Conservation (phyloP, 2,113 vertebrate genomes). For the Calidris pygmaea region DNA sequence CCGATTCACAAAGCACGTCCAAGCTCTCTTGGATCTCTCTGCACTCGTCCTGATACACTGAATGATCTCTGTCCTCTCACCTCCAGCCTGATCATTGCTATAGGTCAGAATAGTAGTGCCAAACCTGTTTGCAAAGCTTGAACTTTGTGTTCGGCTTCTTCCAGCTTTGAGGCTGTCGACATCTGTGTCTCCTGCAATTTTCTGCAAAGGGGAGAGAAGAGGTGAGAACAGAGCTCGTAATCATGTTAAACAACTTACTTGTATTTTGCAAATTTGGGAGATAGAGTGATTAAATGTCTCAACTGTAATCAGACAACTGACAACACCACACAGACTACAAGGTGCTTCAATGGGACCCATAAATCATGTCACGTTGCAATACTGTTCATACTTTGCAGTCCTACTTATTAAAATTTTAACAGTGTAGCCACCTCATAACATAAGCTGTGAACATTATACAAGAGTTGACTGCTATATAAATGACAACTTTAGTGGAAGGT, state of each 20-base stretch:
- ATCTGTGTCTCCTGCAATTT: conserved; percentile 94
- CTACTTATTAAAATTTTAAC: conserved; percentile 31
- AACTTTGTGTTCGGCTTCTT: conserved; percentile 93
- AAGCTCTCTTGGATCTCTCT: not conserved
- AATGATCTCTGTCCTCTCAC: not conserved
- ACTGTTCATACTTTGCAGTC: not conserved
- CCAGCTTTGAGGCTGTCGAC: conserved; percentile 91
- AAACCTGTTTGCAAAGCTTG: conserved; percentile 95
- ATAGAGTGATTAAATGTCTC: not conserved
- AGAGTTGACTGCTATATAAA: conserved; percentile 13
- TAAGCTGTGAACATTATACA: conserved; percentile 29
- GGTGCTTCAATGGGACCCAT: not conserved
- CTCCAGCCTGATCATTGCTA: not conserved
- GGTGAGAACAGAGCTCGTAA: conserved; percentile 1
- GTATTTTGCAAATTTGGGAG: not conserved
- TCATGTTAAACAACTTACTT: not conserved
- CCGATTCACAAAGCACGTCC: not conserved
- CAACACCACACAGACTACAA: not conserved
- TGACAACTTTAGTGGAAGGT: conserved; percentile 44
- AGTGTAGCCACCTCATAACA: conserved; percentile 29
- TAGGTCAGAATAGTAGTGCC: not conserved
- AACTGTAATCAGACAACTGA: not conserved
- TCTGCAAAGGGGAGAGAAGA: conserved; percentile 69
- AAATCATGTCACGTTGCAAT: not conserved
- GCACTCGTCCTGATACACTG: not conserved